Evolutionary conservation across 2,888 invertebrate species (phyloP).

Genomic region (Scrobipalpa atriplicella): DNA sequence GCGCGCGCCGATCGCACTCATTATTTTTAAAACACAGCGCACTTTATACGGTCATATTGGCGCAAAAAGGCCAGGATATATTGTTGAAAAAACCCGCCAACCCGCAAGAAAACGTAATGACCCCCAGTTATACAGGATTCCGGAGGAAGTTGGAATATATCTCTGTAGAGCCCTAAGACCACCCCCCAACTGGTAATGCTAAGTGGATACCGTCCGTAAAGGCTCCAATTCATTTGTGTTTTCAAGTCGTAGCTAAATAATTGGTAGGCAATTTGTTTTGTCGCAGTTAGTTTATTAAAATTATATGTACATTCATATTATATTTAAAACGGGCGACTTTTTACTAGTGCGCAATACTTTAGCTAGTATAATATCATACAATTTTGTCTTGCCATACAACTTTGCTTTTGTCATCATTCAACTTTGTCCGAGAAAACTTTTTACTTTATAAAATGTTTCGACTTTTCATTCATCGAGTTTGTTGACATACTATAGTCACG

Average conservation of each 20-base stretch:
- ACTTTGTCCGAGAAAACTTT: too few species aligned
- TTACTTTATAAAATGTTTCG: too few species aligned
- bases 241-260: neutral
- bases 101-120: slow-evolving; percentile 38
- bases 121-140: slow-evolving; percentile 35
- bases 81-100: slow-evolving; percentile 36
- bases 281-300: slow-evolving; percentile 10
- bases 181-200: slow-evolving; percentile 22
- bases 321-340: too few species aligned
- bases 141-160: slow-evolving; percentile 37
- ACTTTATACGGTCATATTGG: slow-evolving; percentile 60
- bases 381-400: too few species aligned
- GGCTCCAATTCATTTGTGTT: slow-evolving; percentile 19
- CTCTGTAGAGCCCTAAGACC: slow-evolving; percentile 32
- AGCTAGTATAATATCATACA: too few species aligned
- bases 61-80: slow-evolving; percentile 56
- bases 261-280: slow-evolving; percentile 2
- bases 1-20: slow-evolving; percentile 44
- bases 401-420: too few species aligned
- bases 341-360: too few species aligned
- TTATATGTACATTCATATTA: too few species aligned
- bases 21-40: slow-evolving; percentile 68
- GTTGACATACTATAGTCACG: too few species aligned
- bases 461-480: too few species aligned
- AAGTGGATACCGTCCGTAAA: slow-evolving; percentile 21